Percentiles rank a stretch among this genome's conserved stretches.
Evolutionary conservation across 2,888 invertebrate species (phyloP).

Genomic region (Philereme vetulata): DNA sequence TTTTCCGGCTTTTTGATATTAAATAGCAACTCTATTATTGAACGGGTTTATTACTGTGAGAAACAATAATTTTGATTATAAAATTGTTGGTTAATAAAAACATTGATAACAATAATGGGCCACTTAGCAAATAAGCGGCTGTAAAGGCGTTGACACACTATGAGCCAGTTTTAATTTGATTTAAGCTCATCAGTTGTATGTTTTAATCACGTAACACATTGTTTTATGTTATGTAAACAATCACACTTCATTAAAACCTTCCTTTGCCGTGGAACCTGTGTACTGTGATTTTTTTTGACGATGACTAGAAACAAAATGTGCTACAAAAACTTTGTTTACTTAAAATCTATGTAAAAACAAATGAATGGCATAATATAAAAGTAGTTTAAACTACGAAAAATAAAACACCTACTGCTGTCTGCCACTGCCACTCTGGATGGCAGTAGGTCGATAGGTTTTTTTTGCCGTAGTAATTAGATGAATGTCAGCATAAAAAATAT

Average conservation of each 20-base stretch:
- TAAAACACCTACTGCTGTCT: no score
- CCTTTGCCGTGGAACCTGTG: no score
- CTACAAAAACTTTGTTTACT: no score
- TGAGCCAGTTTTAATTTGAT: slow-evolving; percentile 12
- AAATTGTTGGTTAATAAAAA: slow-evolving; percentile 65
- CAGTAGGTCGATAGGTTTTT: no score
- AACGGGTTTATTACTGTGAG: slow-evolving; percentile 75
- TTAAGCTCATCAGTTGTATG: slow-evolving; percentile 1
- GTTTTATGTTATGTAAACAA: background rate
- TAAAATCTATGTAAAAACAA: no score
- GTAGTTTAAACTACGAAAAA: no score
- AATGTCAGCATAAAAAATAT: no score
- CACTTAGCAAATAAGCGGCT: slow-evolving; percentile 47
- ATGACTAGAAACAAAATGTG: no score
- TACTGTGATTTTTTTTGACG: no score
- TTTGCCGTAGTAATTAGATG: no score
- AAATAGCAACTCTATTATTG: slow-evolving; percentile 45
- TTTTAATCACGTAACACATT: background rate
- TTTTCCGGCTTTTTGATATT: slow-evolving; percentile 18
- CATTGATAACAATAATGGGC: slow-evolving; percentile 55
- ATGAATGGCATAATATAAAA: no score
- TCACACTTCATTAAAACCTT: background rate
- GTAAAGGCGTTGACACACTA: slow-evolving; percentile 33
- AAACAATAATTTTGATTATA: slow-evolving; percentile 76
- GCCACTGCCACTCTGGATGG: no score